Evolutionary conservation across 2,888 invertebrate species (phyloP).

Genomic region (Drosophila rellima): DNA sequence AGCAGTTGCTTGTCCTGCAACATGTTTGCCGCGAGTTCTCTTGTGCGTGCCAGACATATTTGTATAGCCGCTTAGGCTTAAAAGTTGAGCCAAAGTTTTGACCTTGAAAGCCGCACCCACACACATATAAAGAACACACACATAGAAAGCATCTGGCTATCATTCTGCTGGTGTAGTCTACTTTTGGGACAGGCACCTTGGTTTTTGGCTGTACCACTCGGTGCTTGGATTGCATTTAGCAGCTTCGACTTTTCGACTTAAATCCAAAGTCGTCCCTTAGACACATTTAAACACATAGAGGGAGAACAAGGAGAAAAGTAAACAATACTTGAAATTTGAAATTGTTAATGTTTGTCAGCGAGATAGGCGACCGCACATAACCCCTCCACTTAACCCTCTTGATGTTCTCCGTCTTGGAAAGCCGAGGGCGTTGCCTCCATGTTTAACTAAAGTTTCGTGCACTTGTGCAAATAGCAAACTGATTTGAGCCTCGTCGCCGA

Average conservation of each 20-base stretch:
- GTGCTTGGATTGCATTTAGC: constrained; percentile 44
- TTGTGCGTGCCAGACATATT: constrained; percentile 53
- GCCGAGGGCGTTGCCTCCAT: constrained; percentile 65
- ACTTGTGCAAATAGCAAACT: constrained; percentile 74
- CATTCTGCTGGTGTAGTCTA: constrained; percentile 9
- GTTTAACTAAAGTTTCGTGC: constrained; percentile 75
- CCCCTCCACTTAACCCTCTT: not conserved
- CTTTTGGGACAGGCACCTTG: constrained; percentile 31
- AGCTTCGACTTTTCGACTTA: constrained; percentile 64
- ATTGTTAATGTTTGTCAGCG: constrained; percentile 82
- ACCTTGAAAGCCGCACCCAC: constrained; percentile 53
- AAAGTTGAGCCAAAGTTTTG: constrained; percentile 58
- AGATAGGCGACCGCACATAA: too few species aligned
- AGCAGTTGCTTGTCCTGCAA: constrained; percentile 29
- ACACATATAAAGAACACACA: constrained; percentile 7
- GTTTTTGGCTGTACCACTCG: constrained; percentile 16
- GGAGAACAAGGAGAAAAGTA: constrained; percentile 44
- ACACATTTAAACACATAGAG: constrained; percentile 17
- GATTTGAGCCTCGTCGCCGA: constrained; percentile 59
- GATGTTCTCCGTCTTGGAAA: constrained; percentile 30
- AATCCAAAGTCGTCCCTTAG: constrained; percentile 54
- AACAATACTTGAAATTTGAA: constrained; percentile 77
- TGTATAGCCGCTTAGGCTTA: constrained; percentile 58
- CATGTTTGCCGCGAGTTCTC: constrained; percentile 36
- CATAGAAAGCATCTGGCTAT: constrained; percentile 24